These are phyloP conservation scores for Nymphicus hollandicus DNA, from an alignment of 2,113 vertebrate species.

Conservation along the genomic window DNA sequence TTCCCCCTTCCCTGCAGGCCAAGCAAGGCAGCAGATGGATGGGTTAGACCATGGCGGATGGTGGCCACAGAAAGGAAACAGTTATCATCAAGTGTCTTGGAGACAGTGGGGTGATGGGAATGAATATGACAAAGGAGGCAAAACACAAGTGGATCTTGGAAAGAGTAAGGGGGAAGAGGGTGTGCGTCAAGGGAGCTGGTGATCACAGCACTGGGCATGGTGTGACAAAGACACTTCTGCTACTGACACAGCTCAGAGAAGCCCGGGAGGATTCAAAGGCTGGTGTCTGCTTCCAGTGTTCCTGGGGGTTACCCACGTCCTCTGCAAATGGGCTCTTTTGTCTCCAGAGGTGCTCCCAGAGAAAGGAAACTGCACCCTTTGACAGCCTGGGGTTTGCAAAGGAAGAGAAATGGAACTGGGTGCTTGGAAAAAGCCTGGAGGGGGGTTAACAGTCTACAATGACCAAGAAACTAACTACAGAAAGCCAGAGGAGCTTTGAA, in stretches of 20 bases:
- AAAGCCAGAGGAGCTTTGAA: constrained; percentile 55
- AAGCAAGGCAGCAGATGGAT: background rate
- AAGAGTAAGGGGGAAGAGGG: background rate
- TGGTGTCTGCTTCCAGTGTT: background rate
- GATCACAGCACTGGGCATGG: background rate
- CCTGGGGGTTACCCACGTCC: background rate
- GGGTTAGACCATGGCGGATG: background rate
- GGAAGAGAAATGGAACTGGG: background rate
- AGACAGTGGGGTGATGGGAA: background rate
- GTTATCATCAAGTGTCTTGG: background rate
- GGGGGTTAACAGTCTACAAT: background rate
- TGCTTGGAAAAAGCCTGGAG: background rate
- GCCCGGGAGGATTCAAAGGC: background rate
- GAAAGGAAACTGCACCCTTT: background rate
- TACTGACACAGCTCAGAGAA: background rate
- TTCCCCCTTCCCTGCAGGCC: background rate
- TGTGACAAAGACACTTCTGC: background rate
- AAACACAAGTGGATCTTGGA: background rate
- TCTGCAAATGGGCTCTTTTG: background rate
- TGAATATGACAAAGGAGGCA: background rate
- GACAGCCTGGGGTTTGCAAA: background rate
- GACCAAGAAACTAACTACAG: constrained; percentile 12
- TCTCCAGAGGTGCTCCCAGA: background rate
- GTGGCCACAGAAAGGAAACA: background rate
- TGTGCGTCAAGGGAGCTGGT: accelerated